phyloP scores from a whole-genome alignment of 2,113 vertebrate species.

The Myrmecophaga tridactyla region DNA sequence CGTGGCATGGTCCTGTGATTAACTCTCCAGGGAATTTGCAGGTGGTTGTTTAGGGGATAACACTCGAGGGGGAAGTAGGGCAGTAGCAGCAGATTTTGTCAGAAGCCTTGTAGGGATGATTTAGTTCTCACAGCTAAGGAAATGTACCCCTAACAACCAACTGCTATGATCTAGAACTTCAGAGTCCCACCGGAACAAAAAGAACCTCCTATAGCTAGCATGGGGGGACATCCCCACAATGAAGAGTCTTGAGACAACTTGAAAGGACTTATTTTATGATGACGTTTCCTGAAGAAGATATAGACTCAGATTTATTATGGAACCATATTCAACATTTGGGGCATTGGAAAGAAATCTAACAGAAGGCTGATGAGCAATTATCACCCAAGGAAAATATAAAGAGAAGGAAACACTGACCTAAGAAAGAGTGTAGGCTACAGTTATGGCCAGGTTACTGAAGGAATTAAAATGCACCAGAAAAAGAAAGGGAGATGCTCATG shows the following conservation, averaged over 20 bases:
- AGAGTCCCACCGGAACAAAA: not conserved
- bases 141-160: not conserved
- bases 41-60: not conserved
- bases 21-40: not conserved
- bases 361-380: not conserved
- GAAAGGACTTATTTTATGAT: not conserved
- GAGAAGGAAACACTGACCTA: not conserved
- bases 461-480: not conserved
- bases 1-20: not conserved
- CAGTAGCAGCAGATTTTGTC: not conserved
- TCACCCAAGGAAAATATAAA: not conserved
- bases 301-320: not conserved
- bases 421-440: not conserved
- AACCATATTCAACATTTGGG: not conserved
- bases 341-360: not conserved
- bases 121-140: not conserved
- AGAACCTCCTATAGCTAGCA: not conserved
- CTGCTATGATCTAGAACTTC: not conserved
- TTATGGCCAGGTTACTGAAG: not conserved
- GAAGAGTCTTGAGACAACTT: not conserved
- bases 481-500: not conserved
- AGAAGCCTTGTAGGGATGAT: not conserved
- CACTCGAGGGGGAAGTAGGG: not conserved
- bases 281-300: conserved; percentile 5
- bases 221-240: not conserved